Evolutionary conservation across 2,888 invertebrate species (phyloP).

Genomic region (Hemithea aestivaria): DNA sequence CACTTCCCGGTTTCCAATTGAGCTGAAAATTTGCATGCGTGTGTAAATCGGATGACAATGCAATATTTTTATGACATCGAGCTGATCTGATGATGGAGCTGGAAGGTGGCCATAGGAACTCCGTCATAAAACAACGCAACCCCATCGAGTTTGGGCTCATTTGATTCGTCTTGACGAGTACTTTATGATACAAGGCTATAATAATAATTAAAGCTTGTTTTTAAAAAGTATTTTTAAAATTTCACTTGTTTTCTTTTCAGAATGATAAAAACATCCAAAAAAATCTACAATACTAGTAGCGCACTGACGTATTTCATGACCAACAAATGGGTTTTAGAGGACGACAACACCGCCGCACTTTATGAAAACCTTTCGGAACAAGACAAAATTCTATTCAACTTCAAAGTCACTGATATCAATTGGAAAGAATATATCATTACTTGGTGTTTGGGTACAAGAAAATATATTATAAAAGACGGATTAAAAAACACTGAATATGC

Average conservation of each 20-base stretch:
- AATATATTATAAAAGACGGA: constrained; percentile 20
- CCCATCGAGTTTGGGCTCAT: too few species aligned
- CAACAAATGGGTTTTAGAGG: constrained; percentile 12
- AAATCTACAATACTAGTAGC: constrained; percentile 9
- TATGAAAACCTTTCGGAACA: constrained; percentile 12
- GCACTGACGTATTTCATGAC: constrained; percentile 8
- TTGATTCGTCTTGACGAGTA: too few species aligned
- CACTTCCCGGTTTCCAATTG: too few species aligned
- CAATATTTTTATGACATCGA: too few species aligned
- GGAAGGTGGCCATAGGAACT: too few species aligned
- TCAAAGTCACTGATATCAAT: constrained; percentile 16
- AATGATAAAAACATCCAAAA: constrained; percentile 15
- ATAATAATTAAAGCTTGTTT: too few species aligned
- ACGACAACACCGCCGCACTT: constrained; percentile 9
- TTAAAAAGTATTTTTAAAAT: too few species aligned
- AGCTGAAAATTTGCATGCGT: too few species aligned
- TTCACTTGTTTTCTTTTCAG: constrained; percentile 20
- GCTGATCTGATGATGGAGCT: too few species aligned
- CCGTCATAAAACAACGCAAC: too few species aligned
- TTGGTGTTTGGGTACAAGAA: constrained; percentile 13
- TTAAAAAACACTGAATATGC: constrained; percentile 7
- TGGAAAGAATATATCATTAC: constrained; percentile 9
- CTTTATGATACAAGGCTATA: too few species aligned
- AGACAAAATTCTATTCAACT: constrained; percentile 23
- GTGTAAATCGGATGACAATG: too few species aligned